A percentile compares a stretch with the other conserved stretches of the same genome.
Conservation (phyloP, 2,113 vertebrate genomes). For the Mirounga angustirostris region DNA sequence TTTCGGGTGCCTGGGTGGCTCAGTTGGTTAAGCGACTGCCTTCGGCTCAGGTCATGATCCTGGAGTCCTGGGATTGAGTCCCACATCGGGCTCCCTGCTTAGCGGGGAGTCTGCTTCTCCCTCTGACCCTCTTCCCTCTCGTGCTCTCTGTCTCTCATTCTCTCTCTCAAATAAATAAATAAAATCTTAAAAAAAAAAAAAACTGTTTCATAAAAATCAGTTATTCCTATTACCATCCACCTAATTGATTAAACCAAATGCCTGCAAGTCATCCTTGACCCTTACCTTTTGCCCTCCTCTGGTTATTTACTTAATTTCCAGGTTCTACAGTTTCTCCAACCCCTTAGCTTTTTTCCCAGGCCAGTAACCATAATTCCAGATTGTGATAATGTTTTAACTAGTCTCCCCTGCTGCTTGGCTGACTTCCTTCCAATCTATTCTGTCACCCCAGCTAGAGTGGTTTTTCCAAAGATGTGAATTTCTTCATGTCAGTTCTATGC, state of each 20-base stretch:
- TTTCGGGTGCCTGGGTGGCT: neutral
- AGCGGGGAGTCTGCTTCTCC: too few relatives aligned
- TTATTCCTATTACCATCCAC: neutral
- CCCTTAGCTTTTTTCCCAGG: neutral
- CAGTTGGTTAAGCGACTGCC: too few relatives aligned
- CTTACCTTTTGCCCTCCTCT: neutral
- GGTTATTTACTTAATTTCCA: neutral
- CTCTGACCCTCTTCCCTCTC: too few relatives aligned
- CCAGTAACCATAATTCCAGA: neutral
- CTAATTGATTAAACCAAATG: neutral
- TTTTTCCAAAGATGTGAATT: neutral
- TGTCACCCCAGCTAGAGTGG: neutral
- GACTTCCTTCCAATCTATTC: neutral
- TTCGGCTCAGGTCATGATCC: too few relatives aligned
- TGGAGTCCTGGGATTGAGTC: too few relatives aligned
- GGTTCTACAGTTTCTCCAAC: neutral
- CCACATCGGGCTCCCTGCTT: too few relatives aligned
- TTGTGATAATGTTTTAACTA: neutral
- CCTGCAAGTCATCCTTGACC: neutral
- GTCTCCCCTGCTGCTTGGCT: neutral
- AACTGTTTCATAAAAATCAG: neutral
- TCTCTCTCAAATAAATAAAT: too few relatives aligned
- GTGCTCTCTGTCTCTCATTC: too few relatives aligned
- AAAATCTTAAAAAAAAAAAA: neutral
- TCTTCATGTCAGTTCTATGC: neutral